These are phyloP conservation scores for Eupithecia tripunctaria DNA, from an alignment of 2,888 invertebrate species.

Conservation along the genomic window DNA sequence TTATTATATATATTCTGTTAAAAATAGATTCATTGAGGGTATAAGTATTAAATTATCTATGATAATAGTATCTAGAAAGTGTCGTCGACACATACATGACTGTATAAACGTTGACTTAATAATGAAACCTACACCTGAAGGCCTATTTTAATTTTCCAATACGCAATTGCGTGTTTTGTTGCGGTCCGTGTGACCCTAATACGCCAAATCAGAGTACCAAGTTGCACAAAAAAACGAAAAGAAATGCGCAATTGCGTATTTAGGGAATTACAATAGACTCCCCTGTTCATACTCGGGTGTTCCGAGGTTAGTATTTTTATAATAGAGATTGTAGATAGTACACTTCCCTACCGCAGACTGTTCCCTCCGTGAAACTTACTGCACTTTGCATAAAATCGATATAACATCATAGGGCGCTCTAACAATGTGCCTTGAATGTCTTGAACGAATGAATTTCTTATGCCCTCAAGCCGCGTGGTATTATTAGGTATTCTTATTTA, in stretches of 20 bases:
- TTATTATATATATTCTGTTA: too few species aligned
- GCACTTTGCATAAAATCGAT: constrained; percentile 82
- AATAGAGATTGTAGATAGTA: constrained; percentile 5
- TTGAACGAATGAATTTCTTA: constrained; percentile 32
- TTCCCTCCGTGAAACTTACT: constrained; percentile 65
- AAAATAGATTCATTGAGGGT: not conserved
- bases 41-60: too few species aligned
- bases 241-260: too few species aligned
- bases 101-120: not conserved
- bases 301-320: constrained; percentile 21
- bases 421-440: constrained; percentile 34
- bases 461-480: constrained; percentile 17
- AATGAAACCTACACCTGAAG: not conserved
- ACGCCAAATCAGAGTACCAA: too few species aligned
- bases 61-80: not conserved
- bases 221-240: too few species aligned
- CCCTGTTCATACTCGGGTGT: not conserved
- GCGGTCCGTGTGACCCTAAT: too few species aligned
- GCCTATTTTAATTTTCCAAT: too few species aligned
- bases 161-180: too few species aligned
- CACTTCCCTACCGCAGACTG: constrained; percentile 53
- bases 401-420: constrained; percentile 57
- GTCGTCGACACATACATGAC: not conserved
- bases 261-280: not conserved
- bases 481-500: constrained; percentile 14